Evolutionary conservation across 2,797 vertebrate species (phyloP).

Genomic region (Silurus lanzhouensis): DNA sequence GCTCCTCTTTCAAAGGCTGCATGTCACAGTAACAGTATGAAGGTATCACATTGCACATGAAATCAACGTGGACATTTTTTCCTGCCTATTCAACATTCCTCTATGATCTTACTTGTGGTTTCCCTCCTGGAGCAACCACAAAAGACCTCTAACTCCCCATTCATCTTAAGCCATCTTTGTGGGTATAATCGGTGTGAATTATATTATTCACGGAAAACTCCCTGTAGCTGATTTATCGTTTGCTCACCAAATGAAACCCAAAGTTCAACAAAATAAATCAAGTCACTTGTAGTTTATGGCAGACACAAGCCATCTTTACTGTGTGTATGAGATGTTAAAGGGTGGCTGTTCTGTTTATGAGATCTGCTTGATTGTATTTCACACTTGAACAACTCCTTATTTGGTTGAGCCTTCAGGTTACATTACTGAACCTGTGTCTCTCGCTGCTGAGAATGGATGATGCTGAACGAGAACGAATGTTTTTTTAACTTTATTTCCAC

Average conservation of each 20-base stretch:
- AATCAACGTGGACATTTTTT: slow-evolving; percentile 3
- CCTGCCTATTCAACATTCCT: slow-evolving; percentile 6
- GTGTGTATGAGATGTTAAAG: slow-evolving; percentile 9
- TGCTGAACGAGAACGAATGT: not conserved
- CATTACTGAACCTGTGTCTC: not conserved
- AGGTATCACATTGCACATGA: not conserved
- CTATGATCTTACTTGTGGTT: slow-evolving; percentile 5
- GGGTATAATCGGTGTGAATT: not conserved
- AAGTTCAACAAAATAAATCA: slow-evolving; percentile 28
- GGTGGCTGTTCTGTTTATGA: slow-evolving; percentile 41
- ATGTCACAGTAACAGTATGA: not conserved
- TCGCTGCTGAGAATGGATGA: not conserved
- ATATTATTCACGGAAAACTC: slow-evolving; percentile 1
- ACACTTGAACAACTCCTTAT: slow-evolving; percentile 50
- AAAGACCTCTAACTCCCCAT: not conserved
- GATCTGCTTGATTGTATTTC: slow-evolving; percentile 33
- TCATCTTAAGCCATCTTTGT: slow-evolving; percentile 2
- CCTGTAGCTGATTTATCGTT: slow-evolving; percentile 1
- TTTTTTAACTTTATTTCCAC: not conserved
- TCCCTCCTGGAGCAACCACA: not conserved
- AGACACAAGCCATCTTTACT: not conserved
- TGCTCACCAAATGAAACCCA: slow-evolving; percentile 3
- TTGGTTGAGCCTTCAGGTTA: slow-evolving; percentile 41
- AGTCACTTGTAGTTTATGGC: not conserved
- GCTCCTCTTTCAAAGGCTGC: slow-evolving; percentile 19